Evolutionary conservation across 1,140 invertebrate genomes (phyloP), one percentile per base, ranked within the genome.

Genomic region (Berghia stephanieae): DNA sequence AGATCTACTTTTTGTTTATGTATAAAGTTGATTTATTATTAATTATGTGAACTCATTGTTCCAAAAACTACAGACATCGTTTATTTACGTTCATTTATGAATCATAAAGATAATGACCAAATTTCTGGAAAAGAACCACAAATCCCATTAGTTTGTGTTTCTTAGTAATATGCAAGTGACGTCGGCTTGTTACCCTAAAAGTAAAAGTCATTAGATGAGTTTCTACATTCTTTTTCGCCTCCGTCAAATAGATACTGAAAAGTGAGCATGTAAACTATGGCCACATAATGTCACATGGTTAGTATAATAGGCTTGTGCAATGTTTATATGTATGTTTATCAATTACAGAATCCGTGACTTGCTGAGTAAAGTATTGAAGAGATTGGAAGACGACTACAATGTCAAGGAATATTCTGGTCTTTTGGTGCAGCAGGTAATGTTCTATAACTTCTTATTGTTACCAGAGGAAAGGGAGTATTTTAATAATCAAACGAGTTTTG

Each of bases 341-440:
- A 57, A 60, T 81, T 82, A 21, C 73, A 87, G 85, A 71, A 78
- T 86, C 63, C 78, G 83, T 72, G 84, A 85, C 36, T 68, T 87
- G 36, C 83, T 85, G 66, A 75, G 78, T 3, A 82, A 86, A 75
- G 82, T 83, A n/a, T 55, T 87, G 68, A 18, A 82, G 66, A 80
- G 86, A 74, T 67, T 87, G 18, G 86, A 87, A 77, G 82, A 81
- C 60, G 86, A 87, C 63, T 86, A 87, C 69, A 86, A 85, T 80
- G 83, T 79, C 2, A 63, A 72, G 40, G 82, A 82, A 49, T 80
- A 82, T 42, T 21, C 77, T 38, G 81, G 77, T 49, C 81, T 81
- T 42, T 36, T 76, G 34, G 84, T 85, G 3, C 81, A 86, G 74
- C 77, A 84, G 81, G 85, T 86, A 73, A n/a, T n/a, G n/a, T n/a